phyloP scores from a whole-genome alignment of 2,888 invertebrate species.

The Acanthosepion lycidas region DNA sequence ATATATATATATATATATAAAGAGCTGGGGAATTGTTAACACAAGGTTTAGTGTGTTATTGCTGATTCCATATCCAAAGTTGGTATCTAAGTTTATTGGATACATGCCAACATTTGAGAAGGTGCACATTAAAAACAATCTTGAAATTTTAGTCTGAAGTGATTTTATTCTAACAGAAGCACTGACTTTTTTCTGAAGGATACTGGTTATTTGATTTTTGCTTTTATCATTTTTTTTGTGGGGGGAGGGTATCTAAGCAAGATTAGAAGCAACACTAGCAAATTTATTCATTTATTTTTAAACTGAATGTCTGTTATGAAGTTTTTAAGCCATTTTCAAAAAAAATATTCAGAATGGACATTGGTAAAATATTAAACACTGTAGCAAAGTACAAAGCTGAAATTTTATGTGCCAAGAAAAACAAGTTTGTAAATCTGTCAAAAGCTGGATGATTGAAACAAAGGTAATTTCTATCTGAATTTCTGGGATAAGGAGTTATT shows the following conservation, averaged over 20 bases:
- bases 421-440: not conserved
- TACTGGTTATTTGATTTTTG: not conserved
- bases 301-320: not conserved
- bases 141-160: too few species aligned
- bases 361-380: not conserved
- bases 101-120: too few species aligned
- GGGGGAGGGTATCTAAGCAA: not conserved
- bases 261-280: not conserved
- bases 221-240: not conserved
- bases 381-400: not conserved
- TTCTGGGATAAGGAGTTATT: too few species aligned
- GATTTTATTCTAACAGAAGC: too few species aligned
- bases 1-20: too few species aligned
- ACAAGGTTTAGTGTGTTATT: too few species aligned
- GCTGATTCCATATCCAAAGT: too few species aligned
- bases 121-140: too few species aligned
- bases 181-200: too few species aligned
- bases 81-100: too few species aligned
- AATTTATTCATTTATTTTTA: not conserved
- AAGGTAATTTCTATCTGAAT: not conserved
- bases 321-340: not conserved
- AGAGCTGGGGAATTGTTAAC: too few species aligned
- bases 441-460: not conserved
- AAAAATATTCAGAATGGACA: not conserved
- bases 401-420: not conserved